phyloP scores from a whole-genome alignment of 2,113 vertebrate genomes.

The Pseudolaguvia tuberculata region DNA sequence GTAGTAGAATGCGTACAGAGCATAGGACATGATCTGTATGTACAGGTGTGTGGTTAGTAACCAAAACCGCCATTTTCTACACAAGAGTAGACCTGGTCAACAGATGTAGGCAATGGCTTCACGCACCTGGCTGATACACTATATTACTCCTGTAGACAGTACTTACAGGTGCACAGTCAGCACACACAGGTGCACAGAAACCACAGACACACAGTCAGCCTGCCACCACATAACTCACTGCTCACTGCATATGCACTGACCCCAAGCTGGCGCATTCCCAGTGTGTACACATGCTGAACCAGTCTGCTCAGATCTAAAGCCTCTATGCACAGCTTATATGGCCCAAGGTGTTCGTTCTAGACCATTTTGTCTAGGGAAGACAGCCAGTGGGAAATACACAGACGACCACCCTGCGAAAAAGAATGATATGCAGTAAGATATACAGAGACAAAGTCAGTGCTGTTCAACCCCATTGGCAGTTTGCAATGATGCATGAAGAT shows the following conservation, averaged over 20 bases:
- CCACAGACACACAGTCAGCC: constrained; percentile 10
- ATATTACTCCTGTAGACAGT: constrained; percentile 32
- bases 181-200: constrained; percentile 31
- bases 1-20: constrained; percentile 28
- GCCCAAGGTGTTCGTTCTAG: constrained; percentile 20
- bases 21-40: constrained; percentile 26
- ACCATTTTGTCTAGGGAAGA: constrained; percentile 17
- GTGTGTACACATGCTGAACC: constrained; percentile 27
- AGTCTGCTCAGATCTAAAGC: constrained; percentile 31
- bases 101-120: constrained; percentile 37
- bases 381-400: constrained; percentile 19
- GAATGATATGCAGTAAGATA: constrained; percentile 35
- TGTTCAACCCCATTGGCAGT: constrained; percentile 34
- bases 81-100: constrained; percentile 32
- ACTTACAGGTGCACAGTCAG: constrained; percentile 13
- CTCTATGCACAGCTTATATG: constrained; percentile 23
- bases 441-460: constrained; percentile 27
- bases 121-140: constrained; percentile 36
- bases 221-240: constrained; percentile 11
- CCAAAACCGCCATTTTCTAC: not conserved
- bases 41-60: constrained; percentile 8
- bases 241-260: constrained; percentile 26
- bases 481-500: constrained; percentile 13
- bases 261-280: constrained; percentile 24
- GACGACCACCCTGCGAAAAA: constrained; percentile 29